phyloP scores from a whole-genome alignment of 2,888 invertebrate genomes.

The Dinocampus coccinellae region DNA sequence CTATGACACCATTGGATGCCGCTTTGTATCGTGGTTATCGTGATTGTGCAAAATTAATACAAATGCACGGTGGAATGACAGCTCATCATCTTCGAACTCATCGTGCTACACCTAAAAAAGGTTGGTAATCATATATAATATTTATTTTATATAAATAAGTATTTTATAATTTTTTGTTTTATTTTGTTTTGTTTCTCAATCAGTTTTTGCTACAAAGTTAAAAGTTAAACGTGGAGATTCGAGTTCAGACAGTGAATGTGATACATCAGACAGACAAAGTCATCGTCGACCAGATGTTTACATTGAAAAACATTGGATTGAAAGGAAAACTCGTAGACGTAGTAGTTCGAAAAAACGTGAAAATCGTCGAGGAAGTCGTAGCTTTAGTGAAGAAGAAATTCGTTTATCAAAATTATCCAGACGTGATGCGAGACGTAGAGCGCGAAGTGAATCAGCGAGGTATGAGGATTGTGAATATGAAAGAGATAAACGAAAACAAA shows the following conservation, averaged over 20 bases:
- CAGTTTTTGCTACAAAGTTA: slow-evolving; percentile 62
- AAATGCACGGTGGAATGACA: slow-evolving; percentile 90
- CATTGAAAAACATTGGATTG: slow-evolving; percentile 64
- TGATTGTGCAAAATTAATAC: slow-evolving; percentile 92
- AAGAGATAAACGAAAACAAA: slow-evolving; percentile 33
- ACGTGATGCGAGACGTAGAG: slow-evolving; percentile 54
- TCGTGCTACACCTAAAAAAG: slow-evolving; percentile 56
- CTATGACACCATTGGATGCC: slow-evolving; percentile 92
- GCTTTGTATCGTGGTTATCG: slow-evolving; percentile 88
- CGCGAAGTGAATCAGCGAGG: slow-evolving; percentile 63
- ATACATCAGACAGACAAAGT: slow-evolving; percentile 43
- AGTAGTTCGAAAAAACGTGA: slow-evolving; percentile 50
- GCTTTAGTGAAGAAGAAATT: slow-evolving; percentile 66
- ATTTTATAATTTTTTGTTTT: too few species aligned
- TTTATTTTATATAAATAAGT: too few species aligned
- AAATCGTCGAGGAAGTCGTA: slow-evolving; percentile 63
- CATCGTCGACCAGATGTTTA: slow-evolving; percentile 56
- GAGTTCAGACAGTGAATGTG: slow-evolving; percentile 57
- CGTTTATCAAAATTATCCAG: slow-evolving; percentile 70
- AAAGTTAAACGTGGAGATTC: slow-evolving; percentile 59
- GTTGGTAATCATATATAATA: too few species aligned
- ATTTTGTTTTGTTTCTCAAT: background rate
- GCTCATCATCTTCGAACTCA: slow-evolving; percentile 69
- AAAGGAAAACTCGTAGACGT: slow-evolving; percentile 56
- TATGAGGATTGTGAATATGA: slow-evolving; percentile 52